Conservation (phyloP, 2,888 invertebrate species). For the Zonitis immaculata region DNA sequence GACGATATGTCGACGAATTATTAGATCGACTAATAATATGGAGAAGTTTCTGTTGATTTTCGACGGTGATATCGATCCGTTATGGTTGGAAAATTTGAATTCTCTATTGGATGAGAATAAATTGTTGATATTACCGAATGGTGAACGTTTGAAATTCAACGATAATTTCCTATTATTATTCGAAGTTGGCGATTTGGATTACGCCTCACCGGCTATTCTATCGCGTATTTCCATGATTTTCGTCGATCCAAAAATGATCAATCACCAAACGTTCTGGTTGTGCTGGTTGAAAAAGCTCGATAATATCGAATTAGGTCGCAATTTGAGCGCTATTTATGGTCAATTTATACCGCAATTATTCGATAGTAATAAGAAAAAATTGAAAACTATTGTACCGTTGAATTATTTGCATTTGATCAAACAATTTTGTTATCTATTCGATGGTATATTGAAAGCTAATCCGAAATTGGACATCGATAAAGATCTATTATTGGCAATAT, state of each 20-base stretch:
- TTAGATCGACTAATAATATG: conserved; percentile 69
- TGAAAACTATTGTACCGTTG: conserved; percentile 78
- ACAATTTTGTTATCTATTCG: conserved; percentile 77
- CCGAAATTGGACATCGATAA: conserved; percentile 52
- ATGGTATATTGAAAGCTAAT: conserved; percentile 58
- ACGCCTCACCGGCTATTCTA: conserved; percentile 89
- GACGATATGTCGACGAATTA: conserved; percentile 86
- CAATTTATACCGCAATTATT: conserved; percentile 71
- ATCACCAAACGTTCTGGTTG: conserved; percentile 82
- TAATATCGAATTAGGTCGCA: conserved; percentile 48
- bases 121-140: conserved; percentile 83
- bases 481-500: conserved; percentile 66
- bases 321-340: conserved; percentile 60
- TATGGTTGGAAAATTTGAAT: conserved; percentile 97
- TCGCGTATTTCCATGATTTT: conserved; percentile 90
- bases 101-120: conserved; percentile 96
- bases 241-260: conserved; percentile 87
- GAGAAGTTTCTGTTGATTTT: conserved; percentile 70
- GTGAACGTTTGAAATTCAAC: conserved; percentile 79
- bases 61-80: conserved; percentile 90
- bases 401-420: conserved; percentile 83
- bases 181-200: conserved; percentile 85
- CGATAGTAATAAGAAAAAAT: conserved; percentile 64
- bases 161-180: conserved; percentile 80
- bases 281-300: conserved; percentile 64